These are phyloP conservation scores for Pontoporia blainvillei DNA, from an alignment of 2,113 vertebrate genomes.

Conservation along the genomic window DNA sequence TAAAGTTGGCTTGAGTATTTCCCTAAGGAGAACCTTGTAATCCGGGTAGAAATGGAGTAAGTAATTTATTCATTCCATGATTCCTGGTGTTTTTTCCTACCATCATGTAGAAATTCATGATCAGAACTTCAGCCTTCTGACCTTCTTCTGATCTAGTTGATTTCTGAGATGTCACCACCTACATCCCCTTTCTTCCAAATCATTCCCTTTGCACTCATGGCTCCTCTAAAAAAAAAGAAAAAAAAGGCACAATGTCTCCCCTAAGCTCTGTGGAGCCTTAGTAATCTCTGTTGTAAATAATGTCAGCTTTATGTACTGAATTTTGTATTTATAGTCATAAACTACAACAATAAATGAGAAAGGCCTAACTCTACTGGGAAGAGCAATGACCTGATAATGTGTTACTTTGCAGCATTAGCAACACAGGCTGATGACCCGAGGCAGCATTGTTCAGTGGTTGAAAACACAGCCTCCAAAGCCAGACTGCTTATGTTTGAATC, in stretches of 20 bases:
- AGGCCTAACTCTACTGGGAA: not conserved
- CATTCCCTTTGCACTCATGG: not conserved
- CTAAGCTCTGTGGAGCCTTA: not conserved
- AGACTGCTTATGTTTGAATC: not conserved
- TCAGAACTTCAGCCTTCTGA: not conserved
- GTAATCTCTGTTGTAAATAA: not conserved
- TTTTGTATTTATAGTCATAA: constrained; percentile 6
- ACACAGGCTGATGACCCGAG: not conserved
- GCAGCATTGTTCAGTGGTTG: not conserved
- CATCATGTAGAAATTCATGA: not conserved
- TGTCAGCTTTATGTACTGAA: not conserved
- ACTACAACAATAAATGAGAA: not conserved
- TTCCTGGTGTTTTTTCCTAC: not conserved
- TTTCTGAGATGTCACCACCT: not conserved
- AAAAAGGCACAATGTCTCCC: not conserved
- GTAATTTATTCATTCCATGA: not conserved
- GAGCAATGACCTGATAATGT: not conserved
- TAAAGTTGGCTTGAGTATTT: not conserved
- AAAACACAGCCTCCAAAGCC: not conserved
- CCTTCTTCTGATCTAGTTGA: not conserved
- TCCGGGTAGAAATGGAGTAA: not conserved
- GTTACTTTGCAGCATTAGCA: not conserved
- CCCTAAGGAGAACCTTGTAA: not conserved
- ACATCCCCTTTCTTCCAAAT: not conserved
- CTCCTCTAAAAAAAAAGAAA: not conserved